phyloP scores from a whole-genome alignment of 2,888 invertebrate genomes.

The Tipula unca region DNA sequence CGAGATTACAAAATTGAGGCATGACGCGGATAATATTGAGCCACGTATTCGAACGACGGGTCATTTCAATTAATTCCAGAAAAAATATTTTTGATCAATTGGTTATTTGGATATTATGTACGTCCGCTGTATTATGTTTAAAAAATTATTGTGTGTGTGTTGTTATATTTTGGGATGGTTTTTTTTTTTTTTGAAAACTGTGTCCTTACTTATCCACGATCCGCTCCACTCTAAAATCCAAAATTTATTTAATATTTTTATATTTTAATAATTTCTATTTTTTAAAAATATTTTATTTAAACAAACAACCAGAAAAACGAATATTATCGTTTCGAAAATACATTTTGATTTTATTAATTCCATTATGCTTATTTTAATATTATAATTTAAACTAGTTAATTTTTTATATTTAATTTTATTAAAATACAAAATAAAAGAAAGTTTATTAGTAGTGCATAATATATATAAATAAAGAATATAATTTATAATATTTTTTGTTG shows the following conservation, averaged over 20 bases:
- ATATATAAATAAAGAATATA: not conserved
- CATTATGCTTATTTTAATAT: not conserved
- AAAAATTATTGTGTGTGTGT: no score
- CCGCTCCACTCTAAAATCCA: not conserved
- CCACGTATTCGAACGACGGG: not conserved
- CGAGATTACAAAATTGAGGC: not conserved
- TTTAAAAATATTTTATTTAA: not conserved
- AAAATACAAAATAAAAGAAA: not conserved
- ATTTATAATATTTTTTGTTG: not conserved
- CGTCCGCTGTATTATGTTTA: not conserved
- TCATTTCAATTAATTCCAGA: not conserved
- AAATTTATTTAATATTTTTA: not conserved
- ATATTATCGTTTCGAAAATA: not conserved
- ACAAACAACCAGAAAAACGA: not conserved
- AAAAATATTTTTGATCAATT: not conserved
- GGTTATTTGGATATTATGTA: not conserved
- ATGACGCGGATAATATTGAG: not conserved
- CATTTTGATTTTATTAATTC: not conserved
- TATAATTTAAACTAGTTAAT: not conserved
- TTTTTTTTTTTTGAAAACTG: not conserved
- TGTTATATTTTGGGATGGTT: not conserved
- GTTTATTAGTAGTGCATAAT: not conserved
- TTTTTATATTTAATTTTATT: not conserved
- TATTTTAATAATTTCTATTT: not conserved
- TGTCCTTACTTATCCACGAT: not conserved